phyloP scores from a whole-genome alignment of 2,888 invertebrate species.

The Lycocerus yunnanus region DNA sequence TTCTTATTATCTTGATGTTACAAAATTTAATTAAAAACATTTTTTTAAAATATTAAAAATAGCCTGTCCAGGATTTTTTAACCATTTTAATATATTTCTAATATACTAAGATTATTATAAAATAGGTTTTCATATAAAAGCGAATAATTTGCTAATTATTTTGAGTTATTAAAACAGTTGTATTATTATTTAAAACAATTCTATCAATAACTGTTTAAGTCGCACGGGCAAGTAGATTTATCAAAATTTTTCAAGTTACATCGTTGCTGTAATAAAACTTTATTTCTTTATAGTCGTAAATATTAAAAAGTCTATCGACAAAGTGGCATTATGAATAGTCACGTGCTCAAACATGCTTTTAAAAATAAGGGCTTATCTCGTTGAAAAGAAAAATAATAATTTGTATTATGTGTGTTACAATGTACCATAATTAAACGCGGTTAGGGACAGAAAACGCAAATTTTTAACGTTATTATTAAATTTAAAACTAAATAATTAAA shows the following conservation, averaged over 20 bases:
- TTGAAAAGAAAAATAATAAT: background rate
- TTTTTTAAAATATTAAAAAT: no score
- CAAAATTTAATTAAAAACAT: no score
- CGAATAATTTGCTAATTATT: no score
- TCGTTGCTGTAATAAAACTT: background rate
- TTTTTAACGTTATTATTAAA: background rate
- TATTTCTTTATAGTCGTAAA: background rate
- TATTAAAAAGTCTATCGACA: background rate
- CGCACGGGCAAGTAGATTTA: background rate
- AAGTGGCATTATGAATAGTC: background rate
- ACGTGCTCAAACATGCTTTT: background rate
- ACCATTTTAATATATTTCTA: no score
- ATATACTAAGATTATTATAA: no score
- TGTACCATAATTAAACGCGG: background rate
- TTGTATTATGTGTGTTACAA: background rate
- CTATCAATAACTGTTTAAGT: no score
- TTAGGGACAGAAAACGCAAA: no score
- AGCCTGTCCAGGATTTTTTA: no score
- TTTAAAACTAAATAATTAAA: background rate
- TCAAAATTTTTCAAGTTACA: background rate
- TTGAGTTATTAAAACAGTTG: no score
- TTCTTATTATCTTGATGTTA: no score
- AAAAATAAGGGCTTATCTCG: background rate
- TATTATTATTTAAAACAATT: no score
- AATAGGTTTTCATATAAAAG: no score